Evolutionary conservation across 2,888 invertebrate species (phyloP), one percentile per base, ranked within the genome.

Genomic region (Rotaria magnacalcarata): DNA sequence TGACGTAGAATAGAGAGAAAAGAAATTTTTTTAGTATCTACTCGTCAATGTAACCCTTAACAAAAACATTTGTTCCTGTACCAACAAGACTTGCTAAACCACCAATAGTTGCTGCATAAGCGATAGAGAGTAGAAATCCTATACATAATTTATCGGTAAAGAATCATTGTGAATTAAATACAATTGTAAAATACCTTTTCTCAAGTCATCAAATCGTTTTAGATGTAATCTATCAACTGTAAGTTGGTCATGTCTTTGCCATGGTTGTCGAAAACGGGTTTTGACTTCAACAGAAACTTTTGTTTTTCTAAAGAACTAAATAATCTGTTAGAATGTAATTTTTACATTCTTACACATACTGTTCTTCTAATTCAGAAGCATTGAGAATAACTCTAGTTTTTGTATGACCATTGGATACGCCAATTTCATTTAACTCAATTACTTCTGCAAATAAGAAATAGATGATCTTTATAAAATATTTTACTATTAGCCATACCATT

Each of bases 91-190:
- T 85, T 34, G 75, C 54, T 16, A 86, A 24, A 50, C 86, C 86
- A 24, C 86, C 86, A 41, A 86, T 86, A 41, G 86, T 85, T 19
- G 86, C 74, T 34, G 86, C 75, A 60, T 86, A 86, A n/a, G 86
- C 67, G 43, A 56, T 85, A 41, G 86, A 41, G 21, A 86, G 67
- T n/a, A 86, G 41, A 67, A 86, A 86, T 21, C 43, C 86, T 86
- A 58, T n/a, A 10, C 10, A n/a, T 54, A 52, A 52, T 16, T 16
- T 52, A 52, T 52, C 50, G 8, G 16, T 52, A 16, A 1, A 16
- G 3, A 16, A 14, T 0, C 52, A 52, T 52, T 16, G 0, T 16
- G 4, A 16, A 52, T 8, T 16, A 16, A 52, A 50, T 11, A 50
- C 10, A 50, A 50, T 14, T 16, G 14, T 52, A 47, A 47, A 11